Base-by-base conservation (phyloP, 2,888 invertebrate species). In the Ophion ellenae region DNA sequence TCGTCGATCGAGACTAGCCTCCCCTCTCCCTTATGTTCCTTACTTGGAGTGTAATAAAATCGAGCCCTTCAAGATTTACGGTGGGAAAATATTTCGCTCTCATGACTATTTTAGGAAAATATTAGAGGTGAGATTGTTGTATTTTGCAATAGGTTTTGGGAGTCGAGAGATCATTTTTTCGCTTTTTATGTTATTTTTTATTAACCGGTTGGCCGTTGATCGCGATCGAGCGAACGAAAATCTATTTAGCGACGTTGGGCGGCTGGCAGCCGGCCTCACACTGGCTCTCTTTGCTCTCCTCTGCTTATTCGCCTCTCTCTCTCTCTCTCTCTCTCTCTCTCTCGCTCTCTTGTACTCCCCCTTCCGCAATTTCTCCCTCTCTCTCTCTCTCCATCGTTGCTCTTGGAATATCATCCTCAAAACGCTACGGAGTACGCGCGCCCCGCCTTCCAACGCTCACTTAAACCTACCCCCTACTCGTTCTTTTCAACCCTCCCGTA, bases 251-350 rank as follows among this genome's bases (percentile, higher is more conserved):
- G 93, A 93, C 90, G 93, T 92, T 93, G 90, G 92, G 91, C 93
- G 92, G 93, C 93, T 92, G 91, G 92, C 91, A 92, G 93, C 93
- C 93, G 93, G 93, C 93, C 93, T 93, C 93, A 91, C 92, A 94
- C 94, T 93, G 92, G 88, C 89, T 88, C 87, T 66, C 59, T 66
- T 67, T 36, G 28, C 77, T 77, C 40, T 63, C 57, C 32, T n/a
- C 11, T 10, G 17, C 66, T 32, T 66, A n/a, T 47, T 57, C 66
- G 14, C 11, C 64, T 53, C 1, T 53, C 53, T 66, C 47, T 66
- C 32, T 64, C 53, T 20, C 32, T 66, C 53, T 73, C 28, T 73
- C 71, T 28, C 32, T 14, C 64, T 53, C 1, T 53, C 53, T 66
- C 47, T 66, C 71, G 11, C 47, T 53, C 28, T 71, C 20, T 36